Conservation (phyloP, 2,888 invertebrate species). For the Chesias legatella region DNA sequence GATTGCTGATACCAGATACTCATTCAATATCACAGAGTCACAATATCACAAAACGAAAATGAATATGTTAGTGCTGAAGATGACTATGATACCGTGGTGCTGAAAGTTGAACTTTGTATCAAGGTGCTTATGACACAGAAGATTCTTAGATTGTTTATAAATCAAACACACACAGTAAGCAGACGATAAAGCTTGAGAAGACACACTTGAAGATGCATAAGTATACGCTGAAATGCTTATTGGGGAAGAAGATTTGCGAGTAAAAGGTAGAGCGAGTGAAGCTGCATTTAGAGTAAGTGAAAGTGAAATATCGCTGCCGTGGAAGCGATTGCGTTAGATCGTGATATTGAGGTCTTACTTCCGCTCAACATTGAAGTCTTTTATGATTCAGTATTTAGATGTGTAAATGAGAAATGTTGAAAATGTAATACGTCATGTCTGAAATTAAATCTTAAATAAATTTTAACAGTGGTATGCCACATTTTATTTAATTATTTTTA, state of each 20-base stretch:
- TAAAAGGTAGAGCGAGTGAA: slow-evolving; percentile 52
- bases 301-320: slow-evolving; percentile 56
- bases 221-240: slow-evolving; percentile 37
- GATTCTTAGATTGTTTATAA: slow-evolving; percentile 26
- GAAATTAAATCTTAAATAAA: slow-evolving; percentile 31
- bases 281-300: slow-evolving; percentile 54
- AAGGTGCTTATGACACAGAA: slow-evolving; percentile 23
- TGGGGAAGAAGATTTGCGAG: slow-evolving; percentile 34
- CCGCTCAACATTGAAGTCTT: slow-evolving; percentile 19
- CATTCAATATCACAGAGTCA: slow-evolving; percentile 65
- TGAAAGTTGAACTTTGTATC: slow-evolving; percentile 24
- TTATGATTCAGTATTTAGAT: slow-evolving; percentile 32
- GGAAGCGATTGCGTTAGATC: slow-evolving; percentile 42
- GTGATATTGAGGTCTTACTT: slow-evolving; percentile 23
- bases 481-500: slow-evolving; percentile 12
- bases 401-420: slow-evolving; percentile 44
- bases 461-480: slow-evolving; percentile 18
- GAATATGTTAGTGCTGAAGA: slow-evolving; percentile 53
- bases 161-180: slow-evolving; percentile 28
- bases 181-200: slow-evolving; percentile 27
- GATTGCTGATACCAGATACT: slow-evolving; percentile 78
- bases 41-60: slow-evolving; percentile 52
- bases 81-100: slow-evolving; percentile 38
- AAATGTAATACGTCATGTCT: slow-evolving; percentile 34
- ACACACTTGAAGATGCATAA: slow-evolving; percentile 20